These are phyloP conservation scores for Sinhomidia bicolor DNA, from an alignment of 2,888 invertebrate genomes.

Conservation along the genomic window DNA sequence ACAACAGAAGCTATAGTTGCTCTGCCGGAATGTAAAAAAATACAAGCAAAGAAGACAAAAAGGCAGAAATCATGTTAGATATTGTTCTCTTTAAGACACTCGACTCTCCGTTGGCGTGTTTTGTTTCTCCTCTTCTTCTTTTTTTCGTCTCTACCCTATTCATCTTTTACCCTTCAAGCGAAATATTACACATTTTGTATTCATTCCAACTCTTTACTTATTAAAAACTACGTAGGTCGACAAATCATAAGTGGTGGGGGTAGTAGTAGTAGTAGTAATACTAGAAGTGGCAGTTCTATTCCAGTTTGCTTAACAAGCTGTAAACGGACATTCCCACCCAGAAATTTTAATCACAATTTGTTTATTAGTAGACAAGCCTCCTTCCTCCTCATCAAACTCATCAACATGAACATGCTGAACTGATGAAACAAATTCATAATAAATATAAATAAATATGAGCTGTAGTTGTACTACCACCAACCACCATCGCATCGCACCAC, in stretches of 20 bases:
- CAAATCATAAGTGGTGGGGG: slow-evolving; percentile 39
- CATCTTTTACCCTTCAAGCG: slow-evolving; percentile 39
- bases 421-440: slow-evolving; percentile 32
- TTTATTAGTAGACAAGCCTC: slow-evolving; percentile 66
- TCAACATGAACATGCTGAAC: slow-evolving; percentile 49
- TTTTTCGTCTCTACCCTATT: too few relatives aligned
- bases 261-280: slow-evolving; percentile 32
- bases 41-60: slow-evolving; percentile 32
- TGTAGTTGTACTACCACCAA: too few relatives aligned
- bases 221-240: slow-evolving; percentile 31
- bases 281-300: slow-evolving; percentile 47
- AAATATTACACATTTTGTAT: neutral
- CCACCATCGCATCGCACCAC: neutral
- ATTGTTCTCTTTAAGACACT: slow-evolving; percentile 20
- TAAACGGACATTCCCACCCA: slow-evolving; percentile 77
- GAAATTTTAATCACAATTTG: slow-evolving; percentile 76
- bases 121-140: slow-evolving; percentile 17
- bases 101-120: slow-evolving; percentile 4
- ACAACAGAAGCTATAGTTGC: slow-evolving; percentile 66
- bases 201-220: neutral
- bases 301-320: slow-evolving; percentile 69
- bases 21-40: slow-evolving; percentile 53
- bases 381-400: slow-evolving; percentile 66
- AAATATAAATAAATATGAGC: neutral
- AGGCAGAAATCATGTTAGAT: slow-evolving; percentile 29